Conservation (phyloP, 2,888 invertebrate species). For the Eupithecia pulchellata region DNA sequence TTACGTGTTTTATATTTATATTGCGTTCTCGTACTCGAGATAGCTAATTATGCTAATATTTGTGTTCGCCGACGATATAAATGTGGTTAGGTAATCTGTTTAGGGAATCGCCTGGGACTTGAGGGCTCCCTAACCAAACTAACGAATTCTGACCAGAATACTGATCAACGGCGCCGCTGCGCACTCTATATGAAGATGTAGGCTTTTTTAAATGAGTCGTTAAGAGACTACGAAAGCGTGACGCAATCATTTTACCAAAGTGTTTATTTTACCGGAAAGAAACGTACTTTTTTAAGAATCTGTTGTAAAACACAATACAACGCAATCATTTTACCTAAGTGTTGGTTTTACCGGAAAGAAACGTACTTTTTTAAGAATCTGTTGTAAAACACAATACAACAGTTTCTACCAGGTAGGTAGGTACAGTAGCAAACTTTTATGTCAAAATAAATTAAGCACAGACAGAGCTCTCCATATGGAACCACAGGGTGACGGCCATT, state of each 20-base stretch:
- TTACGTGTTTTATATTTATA: conserved; percentile 59
- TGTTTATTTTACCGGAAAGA: background rate
- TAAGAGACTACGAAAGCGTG: background rate
- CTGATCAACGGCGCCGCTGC: conserved; percentile 64
- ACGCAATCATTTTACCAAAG: conserved; percentile 5
- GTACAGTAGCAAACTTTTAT: background rate
- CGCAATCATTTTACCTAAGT: conserved; percentile 2
- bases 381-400: background rate
- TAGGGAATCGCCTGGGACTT: conserved; percentile 77
- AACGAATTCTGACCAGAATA: conserved; percentile 74
- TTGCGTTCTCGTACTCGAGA: conserved; percentile 60
- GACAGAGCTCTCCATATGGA: background rate
- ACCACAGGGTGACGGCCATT: conserved; percentile 28
- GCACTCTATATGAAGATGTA: conserved; percentile 69
- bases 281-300: background rate
- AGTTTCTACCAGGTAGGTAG: background rate
- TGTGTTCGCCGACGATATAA: conserved; percentile 74
- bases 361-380: background rate
- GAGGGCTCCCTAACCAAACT: conserved; percentile 74
- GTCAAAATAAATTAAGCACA: conserved; percentile 3
- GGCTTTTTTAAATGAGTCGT: conserved; percentile 20
- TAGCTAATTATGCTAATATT: conserved; percentile 80
- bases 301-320: conserved; percentile 1
- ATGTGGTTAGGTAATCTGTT: conserved; percentile 80
- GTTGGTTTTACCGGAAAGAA: background rate